Evolutionary conservation across 2,113 vertebrate species (phyloP).

Genomic region (Lepus timidus): DNA sequence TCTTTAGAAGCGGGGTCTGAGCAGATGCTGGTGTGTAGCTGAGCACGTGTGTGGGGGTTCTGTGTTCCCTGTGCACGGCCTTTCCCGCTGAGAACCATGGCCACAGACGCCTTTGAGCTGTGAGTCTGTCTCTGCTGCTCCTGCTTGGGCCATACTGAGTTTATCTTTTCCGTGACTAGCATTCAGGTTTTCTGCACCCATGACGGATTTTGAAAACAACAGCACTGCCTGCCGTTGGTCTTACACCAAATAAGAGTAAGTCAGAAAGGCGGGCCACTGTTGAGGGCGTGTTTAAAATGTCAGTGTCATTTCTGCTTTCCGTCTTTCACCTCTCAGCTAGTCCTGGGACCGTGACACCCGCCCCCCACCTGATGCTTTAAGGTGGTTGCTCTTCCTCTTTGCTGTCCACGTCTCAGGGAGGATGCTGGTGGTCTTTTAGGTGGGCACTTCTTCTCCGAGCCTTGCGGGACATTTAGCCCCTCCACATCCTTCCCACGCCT

Average conservation of each 20-base stretch:
- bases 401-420: not conserved
- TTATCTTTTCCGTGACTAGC: constrained; percentile 45
- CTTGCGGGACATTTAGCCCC: not conserved
- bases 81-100: constrained; percentile 14
- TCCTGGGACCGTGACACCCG: not conserved
- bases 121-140: constrained; percentile 42
- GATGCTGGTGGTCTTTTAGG: not conserved
- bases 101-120: not conserved
- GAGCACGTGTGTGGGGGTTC: not conserved
- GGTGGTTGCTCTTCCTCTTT: not conserved
- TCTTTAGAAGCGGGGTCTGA: constrained; percentile 40
- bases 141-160: not conserved
- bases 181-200: not conserved
- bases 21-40: not conserved
- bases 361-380: constrained; percentile 10
- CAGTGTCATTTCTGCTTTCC: constrained; percentile 13
- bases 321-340: not conserved
- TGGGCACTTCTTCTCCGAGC: not conserved
- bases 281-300: constrained; percentile 36
- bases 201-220: constrained; percentile 47
- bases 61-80: not conserved
- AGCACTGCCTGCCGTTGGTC: not conserved
- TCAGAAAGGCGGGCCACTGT: not conserved
- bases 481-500: not conserved
- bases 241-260: not conserved